Conservation (phyloP, 2,113 vertebrate genomes). For the Phyllostomus hastatus region DNA sequence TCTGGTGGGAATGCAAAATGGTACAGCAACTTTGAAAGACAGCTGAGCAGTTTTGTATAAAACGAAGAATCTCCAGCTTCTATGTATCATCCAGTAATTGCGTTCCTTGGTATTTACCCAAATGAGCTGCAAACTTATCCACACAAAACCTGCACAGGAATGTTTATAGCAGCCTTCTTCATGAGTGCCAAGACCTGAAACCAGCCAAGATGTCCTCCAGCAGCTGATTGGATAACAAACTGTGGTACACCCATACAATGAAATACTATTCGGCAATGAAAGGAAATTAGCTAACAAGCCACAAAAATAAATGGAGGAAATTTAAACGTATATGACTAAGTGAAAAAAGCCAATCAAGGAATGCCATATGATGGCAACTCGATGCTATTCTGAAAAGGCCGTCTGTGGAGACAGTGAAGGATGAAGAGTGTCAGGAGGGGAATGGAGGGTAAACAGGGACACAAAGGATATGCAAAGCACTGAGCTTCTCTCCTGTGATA, state of each 20-base stretch:
- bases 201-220: not conserved
- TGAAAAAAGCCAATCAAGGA: conserved; percentile 21
- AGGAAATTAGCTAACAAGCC: not conserved
- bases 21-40: not conserved
- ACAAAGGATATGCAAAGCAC: not conserved
- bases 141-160: not conserved
- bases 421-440: not conserved
- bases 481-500: not conserved
- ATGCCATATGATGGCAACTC: not conserved
- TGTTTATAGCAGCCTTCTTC: not conserved
- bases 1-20: not conserved
- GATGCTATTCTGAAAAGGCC: not conserved
- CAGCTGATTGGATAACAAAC: not conserved
- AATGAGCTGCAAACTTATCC: not conserved
- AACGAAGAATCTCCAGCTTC: not conserved
- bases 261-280: conserved; percentile 16
- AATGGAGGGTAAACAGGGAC: not conserved
- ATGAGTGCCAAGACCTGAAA: not conserved
- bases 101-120: not conserved
- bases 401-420: not conserved
- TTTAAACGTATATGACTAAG: not conserved
- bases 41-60: not conserved
- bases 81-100: not conserved
- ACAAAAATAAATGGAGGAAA: not conserved
- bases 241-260: not conserved